Evolutionary conservation across 2,888 invertebrate genomes (phyloP), one percentile per base, ranked within the genome.

Genomic region (Calliopum simillimum): DNA sequence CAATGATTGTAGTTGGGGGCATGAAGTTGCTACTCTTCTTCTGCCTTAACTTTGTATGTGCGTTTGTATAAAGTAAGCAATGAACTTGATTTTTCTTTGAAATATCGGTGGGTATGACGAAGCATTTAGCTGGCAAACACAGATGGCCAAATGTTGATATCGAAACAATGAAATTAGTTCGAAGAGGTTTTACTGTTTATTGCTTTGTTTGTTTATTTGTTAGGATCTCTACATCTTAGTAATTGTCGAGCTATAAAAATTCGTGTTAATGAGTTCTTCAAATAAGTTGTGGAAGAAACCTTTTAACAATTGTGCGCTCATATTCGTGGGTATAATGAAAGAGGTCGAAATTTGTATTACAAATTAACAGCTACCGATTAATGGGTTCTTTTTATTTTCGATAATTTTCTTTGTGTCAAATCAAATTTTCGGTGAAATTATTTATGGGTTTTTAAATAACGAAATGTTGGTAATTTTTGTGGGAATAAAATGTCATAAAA

Each of bases 201-300:
- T 51, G 25, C 25, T 64, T 49, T 25, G 49, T 25, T 23, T 49
- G 16, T 63, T 23, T 33, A 14, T 63, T n/a, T 49, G 46, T 16
- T 16, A n/a, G 41, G 4, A 12, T 61, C 41, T 41, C 41, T 41
- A 13, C 44, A 8, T 23, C 13, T 68, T 13, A 53, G 51, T 62
- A 68, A 53, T 62, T 68, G 62, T 68, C 53, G 13, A 44, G 73
- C 69, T 69, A 72, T 76, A 76, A 77, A 77, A 77, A 74, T 70
- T 74, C 69, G 73, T 71, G 76, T 75, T 77, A 77, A 77, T 77
- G 76, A 74, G 74, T 76, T 76, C 71, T 67, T 69, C 75, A 77
- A 77, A 76, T 73, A 67, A n/a, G n/a, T n/a, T n/a, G n/a, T n/a
- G n/a, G n/a, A n/a, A n/a, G 21, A 67, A 67, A 67, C 58, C 58